Evolutionary conservation across 2,888 invertebrate genomes (phyloP).

Genomic region (Lordiphosa andalusiaca): DNA sequence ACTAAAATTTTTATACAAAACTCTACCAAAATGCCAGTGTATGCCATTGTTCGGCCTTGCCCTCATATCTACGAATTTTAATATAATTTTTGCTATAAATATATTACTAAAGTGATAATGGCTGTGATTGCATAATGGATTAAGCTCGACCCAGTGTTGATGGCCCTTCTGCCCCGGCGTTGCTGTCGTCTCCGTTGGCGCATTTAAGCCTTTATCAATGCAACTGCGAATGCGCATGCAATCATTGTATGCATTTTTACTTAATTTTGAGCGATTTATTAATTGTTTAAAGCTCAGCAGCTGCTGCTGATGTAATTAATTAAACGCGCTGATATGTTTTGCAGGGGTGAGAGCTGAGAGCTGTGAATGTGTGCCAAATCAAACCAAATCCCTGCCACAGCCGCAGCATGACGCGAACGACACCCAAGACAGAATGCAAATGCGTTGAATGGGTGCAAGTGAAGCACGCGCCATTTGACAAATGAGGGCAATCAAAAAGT

Average conservation of each 20-base stretch:
- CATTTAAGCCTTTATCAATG: conserved; percentile 67
- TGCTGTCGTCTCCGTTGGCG: conserved; percentile 38
- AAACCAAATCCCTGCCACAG: conserved; percentile 17
- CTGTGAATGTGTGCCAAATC: conserved; percentile 26
- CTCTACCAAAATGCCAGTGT: neutral
- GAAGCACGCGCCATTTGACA: conserved; percentile 57
- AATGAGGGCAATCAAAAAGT: conserved; percentile 59
- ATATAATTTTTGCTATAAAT: conserved; percentile 42
- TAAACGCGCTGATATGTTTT: conserved; percentile 18
- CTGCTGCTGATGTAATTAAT: conserved; percentile 43
- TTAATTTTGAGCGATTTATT: conserved; percentile 66
- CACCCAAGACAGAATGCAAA: conserved; percentile 22
- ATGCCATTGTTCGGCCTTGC: neutral
- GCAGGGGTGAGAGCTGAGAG: neutral
- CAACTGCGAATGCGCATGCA: conserved; percentile 36
- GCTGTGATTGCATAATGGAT: conserved; percentile 66
- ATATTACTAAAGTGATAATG: conserved; percentile 64
- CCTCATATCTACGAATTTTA: no score
- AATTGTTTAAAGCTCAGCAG: conserved; percentile 40
- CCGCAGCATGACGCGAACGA: conserved; percentile 3
- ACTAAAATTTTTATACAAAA: no score
- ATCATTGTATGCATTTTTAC: conserved; percentile 54
- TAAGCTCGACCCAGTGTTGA: conserved; percentile 34
- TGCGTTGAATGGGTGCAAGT: conserved; percentile 27
- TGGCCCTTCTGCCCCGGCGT: conserved; percentile 9